Conservation (phyloP, 2,113 vertebrate genomes). For the Bathybates hornii region DNA sequence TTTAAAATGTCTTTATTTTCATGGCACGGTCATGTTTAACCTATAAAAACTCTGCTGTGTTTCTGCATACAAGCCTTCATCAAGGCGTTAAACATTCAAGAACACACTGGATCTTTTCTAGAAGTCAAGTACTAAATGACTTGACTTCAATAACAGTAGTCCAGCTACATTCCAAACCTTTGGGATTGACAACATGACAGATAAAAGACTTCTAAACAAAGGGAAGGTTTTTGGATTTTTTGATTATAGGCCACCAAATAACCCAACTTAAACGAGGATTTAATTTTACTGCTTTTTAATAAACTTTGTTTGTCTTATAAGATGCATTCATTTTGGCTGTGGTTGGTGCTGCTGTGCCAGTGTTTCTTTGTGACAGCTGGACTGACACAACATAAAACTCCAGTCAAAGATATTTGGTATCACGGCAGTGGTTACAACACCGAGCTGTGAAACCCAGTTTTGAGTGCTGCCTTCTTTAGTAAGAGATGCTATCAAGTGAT, state of each 20-base stretch:
- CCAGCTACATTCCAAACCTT: background rate
- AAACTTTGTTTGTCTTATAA: background rate
- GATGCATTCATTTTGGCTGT: background rate
- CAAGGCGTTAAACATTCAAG: rapidly evolving
- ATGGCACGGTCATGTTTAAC: rapidly evolving
- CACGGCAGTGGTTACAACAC: background rate
- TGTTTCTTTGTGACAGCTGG: background rate
- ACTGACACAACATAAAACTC: background rate
- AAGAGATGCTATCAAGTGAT: background rate
- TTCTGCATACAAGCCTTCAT: background rate
- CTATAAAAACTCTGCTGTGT: background rate
- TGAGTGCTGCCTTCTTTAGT: background rate
- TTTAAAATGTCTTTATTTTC: background rate
- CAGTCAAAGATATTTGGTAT: background rate
- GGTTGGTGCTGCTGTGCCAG: background rate
- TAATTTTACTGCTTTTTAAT: background rate
- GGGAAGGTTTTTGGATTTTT: background rate
- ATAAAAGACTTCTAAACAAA: background rate
- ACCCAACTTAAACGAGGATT: background rate
- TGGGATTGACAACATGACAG: background rate
- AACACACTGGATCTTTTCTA: background rate
- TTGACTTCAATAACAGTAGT: background rate
- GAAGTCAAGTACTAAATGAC: background rate
- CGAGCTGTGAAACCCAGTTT: rapidly evolving
- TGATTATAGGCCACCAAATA: background rate